phyloP scores from a whole-genome alignment of 2,113 vertebrate genomes.

The Ranitomeya variabilis region DNA sequence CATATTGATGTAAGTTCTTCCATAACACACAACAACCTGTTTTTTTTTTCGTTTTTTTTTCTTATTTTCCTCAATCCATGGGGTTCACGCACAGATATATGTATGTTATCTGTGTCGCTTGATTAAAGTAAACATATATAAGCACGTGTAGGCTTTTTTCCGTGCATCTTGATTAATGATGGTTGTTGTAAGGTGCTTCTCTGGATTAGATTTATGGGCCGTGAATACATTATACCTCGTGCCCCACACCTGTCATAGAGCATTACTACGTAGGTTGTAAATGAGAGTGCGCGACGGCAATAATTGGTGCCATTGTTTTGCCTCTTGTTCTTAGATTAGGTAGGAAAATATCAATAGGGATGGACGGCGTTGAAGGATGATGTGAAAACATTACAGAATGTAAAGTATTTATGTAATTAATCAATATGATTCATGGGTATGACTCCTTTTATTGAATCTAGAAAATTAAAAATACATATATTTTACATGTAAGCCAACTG shows the following conservation, averaged over 20 bases:
- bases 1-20: conserved; percentile 46
- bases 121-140: conserved; percentile 34
- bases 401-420: neutral
- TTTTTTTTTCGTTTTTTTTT: neutral
- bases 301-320: neutral
- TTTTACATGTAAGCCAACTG: neutral
- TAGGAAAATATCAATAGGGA: neutral
- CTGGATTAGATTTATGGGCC: conserved; percentile 23
- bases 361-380: neutral
- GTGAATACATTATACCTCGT: conserved; percentile 9
- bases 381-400: neutral
- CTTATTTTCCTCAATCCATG: neutral
- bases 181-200: conserved; percentile 21
- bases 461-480: neutral
- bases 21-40: neutral
- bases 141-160: neutral
- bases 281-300: neutral
- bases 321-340: neutral
- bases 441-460: neutral
- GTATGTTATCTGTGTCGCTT: neutral
- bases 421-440: conserved; percentile 4
- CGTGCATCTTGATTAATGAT: conserved; percentile 11
- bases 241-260: neutral
- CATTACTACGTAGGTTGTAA: neutral
- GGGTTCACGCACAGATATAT: neutral